These are phyloP conservation scores for Chelon auratus DNA, from an alignment of 2,797 vertebrate genomes.

Conservation along the genomic window DNA sequence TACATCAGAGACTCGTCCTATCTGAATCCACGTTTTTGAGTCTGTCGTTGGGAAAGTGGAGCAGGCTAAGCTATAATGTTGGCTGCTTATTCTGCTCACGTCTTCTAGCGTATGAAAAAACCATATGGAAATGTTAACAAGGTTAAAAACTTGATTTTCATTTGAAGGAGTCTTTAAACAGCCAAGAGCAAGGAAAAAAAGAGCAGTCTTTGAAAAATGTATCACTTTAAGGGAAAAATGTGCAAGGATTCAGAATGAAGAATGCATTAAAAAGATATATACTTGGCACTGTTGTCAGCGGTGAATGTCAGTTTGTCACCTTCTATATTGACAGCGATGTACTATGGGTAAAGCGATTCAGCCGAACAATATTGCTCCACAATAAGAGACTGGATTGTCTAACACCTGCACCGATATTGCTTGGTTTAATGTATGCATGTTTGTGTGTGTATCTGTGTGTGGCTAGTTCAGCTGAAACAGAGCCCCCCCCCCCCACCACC, in stretches of 20 bases:
- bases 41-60: no score
- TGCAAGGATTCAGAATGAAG: neutral
- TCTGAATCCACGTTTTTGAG: no score
- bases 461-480: neutral
- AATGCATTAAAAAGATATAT: neutral
- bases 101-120: no score
- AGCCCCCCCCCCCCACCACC: no score
- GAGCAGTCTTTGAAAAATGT: neutral
- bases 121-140: no score
- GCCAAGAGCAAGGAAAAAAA: neutral
- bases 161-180: neutral
- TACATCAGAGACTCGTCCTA: no score
- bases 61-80: no score
- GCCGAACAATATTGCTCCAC: neutral
- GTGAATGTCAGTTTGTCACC: neutral
- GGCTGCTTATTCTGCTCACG: no score
- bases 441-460: neutral
- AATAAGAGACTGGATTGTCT: neutral
- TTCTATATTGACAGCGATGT: conserved; percentile 1
- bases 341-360: neutral
- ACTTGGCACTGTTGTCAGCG: neutral
- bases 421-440: neutral
- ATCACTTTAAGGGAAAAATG: neutral
- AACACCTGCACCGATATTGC: neutral
- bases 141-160: no score